Base-by-base conservation (phyloP, 2,113 vertebrate species). In the Gopherus evgoodei region DNA sequence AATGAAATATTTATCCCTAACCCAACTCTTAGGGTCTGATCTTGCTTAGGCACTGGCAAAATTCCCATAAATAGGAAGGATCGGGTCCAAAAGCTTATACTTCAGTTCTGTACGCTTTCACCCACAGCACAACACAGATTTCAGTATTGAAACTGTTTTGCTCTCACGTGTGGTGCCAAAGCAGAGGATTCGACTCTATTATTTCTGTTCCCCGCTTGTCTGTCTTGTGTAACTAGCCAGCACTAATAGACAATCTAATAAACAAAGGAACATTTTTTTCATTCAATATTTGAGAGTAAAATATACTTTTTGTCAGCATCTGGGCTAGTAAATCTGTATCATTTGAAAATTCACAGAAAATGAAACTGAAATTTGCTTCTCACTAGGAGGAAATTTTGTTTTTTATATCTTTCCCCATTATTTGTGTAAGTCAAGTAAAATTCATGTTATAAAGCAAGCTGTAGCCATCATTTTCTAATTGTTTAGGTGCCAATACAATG, bases 401-500 rank as follows among this genome's bases (percentile, higher is more conserved):
- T 35, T 4, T 65, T 38, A 27, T 59, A 16, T 59, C 56, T 72
- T 87, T 49, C 3, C 62, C 9, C 31, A 16, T n/a, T 65, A 79
- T 42, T 57, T 76, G 35, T 27, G 11, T 57, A 44, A 8, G 3
- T 90, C 0, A 81, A 49, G 19, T 72, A n/a, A 72, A 72, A 81
- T 53, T 65, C 16, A 5, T 54, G 1, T 49, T 81, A 44, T 35
- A 75, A 16, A 49, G 10, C 86, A 86, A 93, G 87, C 3, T 0
- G 0, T 16, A 47, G 21, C 42, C 0, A 31, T 13, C 0, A 29
- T 56, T 86, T 92, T 78, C 29, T 87, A 50, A 42, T 0, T 27
- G 81, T 47, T 82, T 29, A 1, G 19, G 13, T 3, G 19, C 75
- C 1, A 35, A 38, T 72, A 22, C 65, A 72, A 2, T 56, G 22